Percentiles rank a stretch among this genome's conserved stretches.
These are phyloP conservation scores for Eupithecia subfuscata DNA, from an alignment of 2,888 invertebrate genomes.

Conservation along the genomic window DNA sequence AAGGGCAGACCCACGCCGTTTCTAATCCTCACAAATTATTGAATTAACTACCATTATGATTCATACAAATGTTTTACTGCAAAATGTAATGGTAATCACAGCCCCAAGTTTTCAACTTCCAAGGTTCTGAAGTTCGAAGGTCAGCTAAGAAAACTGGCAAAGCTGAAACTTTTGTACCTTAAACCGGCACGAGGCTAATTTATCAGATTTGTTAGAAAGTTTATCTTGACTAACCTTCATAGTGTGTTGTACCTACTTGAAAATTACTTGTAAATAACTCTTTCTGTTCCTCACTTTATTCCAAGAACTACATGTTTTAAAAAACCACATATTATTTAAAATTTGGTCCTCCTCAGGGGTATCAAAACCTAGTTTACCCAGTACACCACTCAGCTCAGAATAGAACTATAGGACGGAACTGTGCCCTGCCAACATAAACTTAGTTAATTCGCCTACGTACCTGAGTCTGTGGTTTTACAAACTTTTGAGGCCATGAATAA, in stretches of 20 bases:
- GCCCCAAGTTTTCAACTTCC: neutral
- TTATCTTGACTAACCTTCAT: constrained; percentile 7
- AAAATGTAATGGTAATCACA: neutral
- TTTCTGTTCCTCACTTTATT: neutral
- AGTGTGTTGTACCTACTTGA: neutral
- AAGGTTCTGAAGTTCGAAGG: constrained; percentile 9
- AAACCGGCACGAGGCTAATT: constrained; percentile 8
- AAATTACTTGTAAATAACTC: too few species aligned
- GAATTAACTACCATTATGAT: neutral
- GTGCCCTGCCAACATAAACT: constrained; percentile 34
- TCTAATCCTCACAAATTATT: neutral
- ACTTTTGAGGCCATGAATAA: constrained; percentile 39
- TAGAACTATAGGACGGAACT: neutral
- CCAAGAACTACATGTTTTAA: too few species aligned
- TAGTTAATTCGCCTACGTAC: constrained; percentile 37
- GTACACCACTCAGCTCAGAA: neutral
- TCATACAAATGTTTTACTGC: neutral
- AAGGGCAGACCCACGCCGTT: neutral
- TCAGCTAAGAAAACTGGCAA: neutral
- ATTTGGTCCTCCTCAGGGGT: too few species aligned
- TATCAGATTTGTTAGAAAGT: constrained; percentile 3
- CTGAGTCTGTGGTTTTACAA: constrained; percentile 35
- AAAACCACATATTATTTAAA: too few species aligned
- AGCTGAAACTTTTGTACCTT: neutral
- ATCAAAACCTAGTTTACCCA: neutral